Evolutionary conservation across 2,888 invertebrate genomes (phyloP).

Genomic region (Pyrrhosoma nymphula): DNA sequence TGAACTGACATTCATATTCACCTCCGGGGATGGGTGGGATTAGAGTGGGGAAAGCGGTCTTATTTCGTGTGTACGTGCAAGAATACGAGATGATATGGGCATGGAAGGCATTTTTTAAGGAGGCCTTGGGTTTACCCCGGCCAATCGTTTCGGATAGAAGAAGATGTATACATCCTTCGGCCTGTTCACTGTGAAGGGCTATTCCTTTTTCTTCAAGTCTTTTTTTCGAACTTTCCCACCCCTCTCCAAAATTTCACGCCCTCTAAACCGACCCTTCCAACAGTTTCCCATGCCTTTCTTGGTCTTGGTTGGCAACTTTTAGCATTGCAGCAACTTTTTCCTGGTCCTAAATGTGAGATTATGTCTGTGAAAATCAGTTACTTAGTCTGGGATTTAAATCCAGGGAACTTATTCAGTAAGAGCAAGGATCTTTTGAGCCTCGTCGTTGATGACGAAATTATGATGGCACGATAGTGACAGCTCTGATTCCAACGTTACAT

Average conservation of each 20-base stretch:
- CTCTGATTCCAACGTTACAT: too few relatives aligned
- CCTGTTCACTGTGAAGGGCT: neutral
- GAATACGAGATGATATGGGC: neutral
- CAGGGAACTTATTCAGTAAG: too few relatives aligned
- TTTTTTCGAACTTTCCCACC: neutral
- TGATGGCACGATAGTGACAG: too few relatives aligned
- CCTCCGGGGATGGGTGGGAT: neutral
- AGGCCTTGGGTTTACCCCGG: neutral
- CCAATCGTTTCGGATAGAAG: neutral
- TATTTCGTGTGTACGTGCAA: neutral
- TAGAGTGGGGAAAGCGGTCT: neutral
- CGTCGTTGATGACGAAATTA: too few relatives aligned
- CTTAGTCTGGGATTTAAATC: too few relatives aligned
- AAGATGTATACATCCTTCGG: neutral
- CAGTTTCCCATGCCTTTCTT: too few relatives aligned
- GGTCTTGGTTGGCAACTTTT: neutral
- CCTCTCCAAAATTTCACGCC: neutral
- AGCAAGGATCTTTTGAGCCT: too few relatives aligned
- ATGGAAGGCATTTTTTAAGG: neutral
- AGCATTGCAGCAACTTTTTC: too few relatives aligned
- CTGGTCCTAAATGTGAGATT: too few relatives aligned
- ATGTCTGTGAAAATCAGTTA: too few relatives aligned
- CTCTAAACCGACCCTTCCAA: neutral
- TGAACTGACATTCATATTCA: slow-evolving; percentile 10
- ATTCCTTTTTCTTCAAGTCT: neutral